A percentile compares a stretch with the other conserved stretches of the same genome.
These are phyloP conservation scores for Emmelina monodactyla DNA, from an alignment of 2,888 invertebrate genomes.

Conservation along the genomic window DNA sequence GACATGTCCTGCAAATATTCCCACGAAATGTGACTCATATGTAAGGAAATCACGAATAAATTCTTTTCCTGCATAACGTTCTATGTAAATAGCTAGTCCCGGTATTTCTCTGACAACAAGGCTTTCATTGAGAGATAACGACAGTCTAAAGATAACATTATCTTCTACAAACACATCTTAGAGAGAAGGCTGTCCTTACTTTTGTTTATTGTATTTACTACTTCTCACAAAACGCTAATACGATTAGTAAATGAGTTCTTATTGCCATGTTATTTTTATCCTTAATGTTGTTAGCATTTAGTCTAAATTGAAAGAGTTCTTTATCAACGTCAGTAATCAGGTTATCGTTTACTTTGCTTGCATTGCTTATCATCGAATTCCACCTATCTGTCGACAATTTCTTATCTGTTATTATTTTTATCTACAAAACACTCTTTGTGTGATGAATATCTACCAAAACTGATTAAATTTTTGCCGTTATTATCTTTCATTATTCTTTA, in stretches of 20 bases:
- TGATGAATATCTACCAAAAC: conserved; percentile 23
- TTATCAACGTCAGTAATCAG: conserved; percentile 51
- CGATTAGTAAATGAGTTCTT: too few relatives aligned
- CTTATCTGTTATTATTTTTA: conserved; percentile 38
- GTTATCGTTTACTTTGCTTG: conserved; percentile 61
- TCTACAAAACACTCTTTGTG: conserved; percentile 28
- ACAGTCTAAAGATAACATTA: conserved; percentile 17
- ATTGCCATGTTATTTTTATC: too few relatives aligned
- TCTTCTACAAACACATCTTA: conserved; percentile 15
- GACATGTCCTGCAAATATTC: neutral
- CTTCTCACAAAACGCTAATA: too few relatives aligned
- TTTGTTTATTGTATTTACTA: too few relatives aligned
- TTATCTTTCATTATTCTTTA: too few relatives aligned
- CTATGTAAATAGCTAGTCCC: conserved; percentile 17
- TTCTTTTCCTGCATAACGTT: conserved; percentile 18
- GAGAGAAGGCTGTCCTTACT: too few relatives aligned
- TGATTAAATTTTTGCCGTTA: neutral
- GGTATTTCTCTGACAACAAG: conserved; percentile 14
- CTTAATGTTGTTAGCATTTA: conserved; percentile 26
- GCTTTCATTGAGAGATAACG: conserved; percentile 18
- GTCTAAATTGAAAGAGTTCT: conserved; percentile 27
- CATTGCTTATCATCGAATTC: conserved; percentile 46
- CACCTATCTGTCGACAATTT: conserved; percentile 29
- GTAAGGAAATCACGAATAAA: conserved; percentile 26
- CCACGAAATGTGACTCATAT: conserved; percentile 1